Percentiles rank a stretch among this genome's conserved stretches.
These are phyloP conservation scores for Phylloscopus trochilus DNA, from an alignment of 2,113 vertebrate genomes.

Conservation along the genomic window DNA sequence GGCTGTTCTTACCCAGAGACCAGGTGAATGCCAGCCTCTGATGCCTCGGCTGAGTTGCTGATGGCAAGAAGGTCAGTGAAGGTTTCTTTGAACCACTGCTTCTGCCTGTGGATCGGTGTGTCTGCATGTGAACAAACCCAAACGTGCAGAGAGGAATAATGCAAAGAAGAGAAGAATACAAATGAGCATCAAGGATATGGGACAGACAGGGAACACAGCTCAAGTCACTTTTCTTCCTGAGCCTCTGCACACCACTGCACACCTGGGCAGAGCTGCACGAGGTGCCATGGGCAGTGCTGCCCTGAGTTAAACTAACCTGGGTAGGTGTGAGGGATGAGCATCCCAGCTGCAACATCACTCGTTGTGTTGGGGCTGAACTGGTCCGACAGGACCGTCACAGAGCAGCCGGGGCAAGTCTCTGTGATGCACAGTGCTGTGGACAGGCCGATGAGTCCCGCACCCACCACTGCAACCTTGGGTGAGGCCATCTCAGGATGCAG, in stretches of 20 bases:
- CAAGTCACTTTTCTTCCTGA: not conserved
- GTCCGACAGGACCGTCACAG: constrained; percentile 81
- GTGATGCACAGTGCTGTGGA: constrained; percentile 85
- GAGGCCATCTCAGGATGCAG: constrained; percentile 43
- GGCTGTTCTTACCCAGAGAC: constrained; percentile 83
- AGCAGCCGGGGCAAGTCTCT: constrained; percentile 73
- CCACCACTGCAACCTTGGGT: constrained; percentile 77
- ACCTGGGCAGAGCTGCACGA: rapidly evolving
- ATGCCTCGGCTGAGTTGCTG: constrained; percentile 74
- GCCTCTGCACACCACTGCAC: rapidly evolving
- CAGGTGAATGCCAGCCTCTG: constrained; percentile 83
- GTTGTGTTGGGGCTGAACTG: constrained; percentile 87
- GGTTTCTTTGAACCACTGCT: constrained; percentile 85
- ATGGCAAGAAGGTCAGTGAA: constrained; percentile 83
- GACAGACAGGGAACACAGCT: not conserved
- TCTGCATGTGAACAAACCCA: constrained; percentile 64
- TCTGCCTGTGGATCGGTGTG: constrained; percentile 76
- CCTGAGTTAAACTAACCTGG: constrained; percentile 71
- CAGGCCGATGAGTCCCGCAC: constrained; percentile 86
- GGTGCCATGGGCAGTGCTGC: not conserved
- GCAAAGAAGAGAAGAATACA: not conserved
- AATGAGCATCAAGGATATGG: not conserved
- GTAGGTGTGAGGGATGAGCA: constrained; percentile 77
- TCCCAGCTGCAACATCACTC: constrained; percentile 88
- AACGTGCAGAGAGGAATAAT: not conserved